Percentiles rank a stretch among this genome's conserved stretches.
Conservation (phyloP, 2,113 vertebrate species). For the Lichenostomus cassidix region DNA sequence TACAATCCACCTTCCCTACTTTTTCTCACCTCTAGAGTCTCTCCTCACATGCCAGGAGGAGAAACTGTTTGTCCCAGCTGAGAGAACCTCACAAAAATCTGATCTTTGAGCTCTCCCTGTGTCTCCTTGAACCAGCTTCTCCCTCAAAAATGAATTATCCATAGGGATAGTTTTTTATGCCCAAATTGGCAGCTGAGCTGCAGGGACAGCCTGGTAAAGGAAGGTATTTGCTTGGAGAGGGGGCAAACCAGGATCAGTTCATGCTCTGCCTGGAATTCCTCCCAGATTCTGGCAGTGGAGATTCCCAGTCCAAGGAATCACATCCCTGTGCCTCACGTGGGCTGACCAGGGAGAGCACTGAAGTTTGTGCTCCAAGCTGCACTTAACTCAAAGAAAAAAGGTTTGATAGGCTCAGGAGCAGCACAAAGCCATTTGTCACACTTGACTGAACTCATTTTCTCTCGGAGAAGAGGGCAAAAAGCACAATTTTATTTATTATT, state of each 20-base stretch:
- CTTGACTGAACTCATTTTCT: background rate
- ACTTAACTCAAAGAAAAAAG: background rate
- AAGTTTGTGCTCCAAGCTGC: background rate
- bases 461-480: background rate
- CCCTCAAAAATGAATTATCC: background rate
- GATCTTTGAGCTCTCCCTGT: background rate
- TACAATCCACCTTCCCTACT: background rate
- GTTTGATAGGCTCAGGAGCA: background rate
- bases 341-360: background rate
- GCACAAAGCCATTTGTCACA: background rate
- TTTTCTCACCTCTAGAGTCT: background rate
- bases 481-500: background rate
- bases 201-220: background rate
- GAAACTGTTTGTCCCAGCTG: background rate
- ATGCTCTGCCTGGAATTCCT: background rate
- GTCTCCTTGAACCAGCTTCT: background rate
- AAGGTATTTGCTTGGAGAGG: background rate
- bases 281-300: background rate
- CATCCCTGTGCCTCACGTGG: fast-evolving
- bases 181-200: background rate
- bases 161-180: background rate
- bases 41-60: background rate
- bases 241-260: background rate
- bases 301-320: background rate
- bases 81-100: background rate